Evolutionary conservation across 37 sponge, comb jelly and placozoan genomes (phyloP).

Genomic region (Theonella swinhoei): DNA sequence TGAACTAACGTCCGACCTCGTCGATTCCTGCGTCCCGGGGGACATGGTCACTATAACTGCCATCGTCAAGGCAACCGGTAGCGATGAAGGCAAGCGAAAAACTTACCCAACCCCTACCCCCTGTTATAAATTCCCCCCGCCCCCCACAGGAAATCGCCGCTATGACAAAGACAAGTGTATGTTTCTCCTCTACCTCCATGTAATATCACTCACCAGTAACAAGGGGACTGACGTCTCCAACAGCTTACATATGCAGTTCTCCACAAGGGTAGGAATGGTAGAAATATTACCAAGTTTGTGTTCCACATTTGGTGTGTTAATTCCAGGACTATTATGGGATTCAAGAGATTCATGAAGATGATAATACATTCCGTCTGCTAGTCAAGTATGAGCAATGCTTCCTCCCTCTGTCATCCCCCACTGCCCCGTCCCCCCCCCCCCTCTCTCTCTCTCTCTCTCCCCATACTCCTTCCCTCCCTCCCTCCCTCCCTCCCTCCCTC

Average conservation of each 20-base stretch:
- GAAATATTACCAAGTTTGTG: background rate
- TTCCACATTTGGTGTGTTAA: background rate
- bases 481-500: background rate
- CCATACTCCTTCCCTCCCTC: background rate
- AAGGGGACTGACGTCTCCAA: slow-evolving; percentile 30
- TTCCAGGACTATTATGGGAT: slow-evolving; percentile 81
- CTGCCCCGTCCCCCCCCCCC: background rate
- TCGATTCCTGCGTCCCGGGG: slow-evolving; percentile 94
- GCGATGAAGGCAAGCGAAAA: slow-evolving; percentile 74
- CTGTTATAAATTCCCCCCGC: too few species aligned
- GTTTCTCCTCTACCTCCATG: slow-evolving; percentile 90
- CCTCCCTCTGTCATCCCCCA: background rate
- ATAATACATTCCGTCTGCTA: slow-evolving; percentile 67
- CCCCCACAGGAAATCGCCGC: too few species aligned
- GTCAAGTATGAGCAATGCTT: slow-evolving; percentile 57
- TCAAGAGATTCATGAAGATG: slow-evolving; percentile 77
- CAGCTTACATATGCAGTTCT: slow-evolving; percentile 74
- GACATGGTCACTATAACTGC: slow-evolving; percentile 93
- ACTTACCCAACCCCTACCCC: too few species aligned
- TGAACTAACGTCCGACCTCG: slow-evolving; percentile 92
- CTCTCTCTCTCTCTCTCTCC: background rate
- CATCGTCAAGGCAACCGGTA: slow-evolving; percentile 91
- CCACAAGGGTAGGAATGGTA: slow-evolving; percentile 51
- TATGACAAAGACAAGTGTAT: slow-evolving; percentile 88
- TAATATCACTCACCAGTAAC: slow-evolving; percentile 67